A percentile compares a stretch with the other conserved stretches of the same genome.
These are phyloP conservation scores for Heterocephalus glaber DNA, from an alignment of 2,113 vertebrate genomes.

Conservation along the genomic window DNA sequence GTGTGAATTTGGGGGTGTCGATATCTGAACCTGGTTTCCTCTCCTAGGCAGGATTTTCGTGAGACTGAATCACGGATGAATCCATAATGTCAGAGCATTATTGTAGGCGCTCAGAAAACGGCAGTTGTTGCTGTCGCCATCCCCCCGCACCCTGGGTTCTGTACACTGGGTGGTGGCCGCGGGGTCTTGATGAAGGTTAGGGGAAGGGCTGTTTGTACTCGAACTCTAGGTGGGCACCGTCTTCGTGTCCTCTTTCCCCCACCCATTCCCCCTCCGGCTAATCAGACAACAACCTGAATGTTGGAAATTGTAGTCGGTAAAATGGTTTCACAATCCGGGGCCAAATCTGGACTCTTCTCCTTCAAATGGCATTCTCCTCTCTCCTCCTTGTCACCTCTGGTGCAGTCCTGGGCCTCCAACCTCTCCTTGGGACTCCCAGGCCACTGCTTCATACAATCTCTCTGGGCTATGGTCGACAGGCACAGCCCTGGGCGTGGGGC, in stretches of 20 bases:
- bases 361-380: not conserved
- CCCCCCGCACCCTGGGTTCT: not conserved
- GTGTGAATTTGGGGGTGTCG: not conserved
- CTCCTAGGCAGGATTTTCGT: not conserved
- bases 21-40: not conserved
- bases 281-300: not conserved
- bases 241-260: not conserved
- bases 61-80: not conserved
- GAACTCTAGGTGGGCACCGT: not conserved
- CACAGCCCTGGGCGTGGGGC: not conserved
- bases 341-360: not conserved
- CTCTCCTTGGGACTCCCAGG: not conserved
- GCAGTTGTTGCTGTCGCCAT: rapidly evolving
- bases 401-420: not conserved
- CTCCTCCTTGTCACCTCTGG: not conserved
- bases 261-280: not conserved
- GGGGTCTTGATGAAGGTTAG: too few relatives aligned
- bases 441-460: not conserved
- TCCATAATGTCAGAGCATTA: not conserved
- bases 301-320: not conserved
- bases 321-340: not conserved
- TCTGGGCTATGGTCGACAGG: not conserved
- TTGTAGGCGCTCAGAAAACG: not conserved
- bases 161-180: rapidly evolving
- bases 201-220: not conserved